Base-by-base conservation (phyloP, 2,888 invertebrate genomes). In the Lasioglossum marginatum region DNA sequence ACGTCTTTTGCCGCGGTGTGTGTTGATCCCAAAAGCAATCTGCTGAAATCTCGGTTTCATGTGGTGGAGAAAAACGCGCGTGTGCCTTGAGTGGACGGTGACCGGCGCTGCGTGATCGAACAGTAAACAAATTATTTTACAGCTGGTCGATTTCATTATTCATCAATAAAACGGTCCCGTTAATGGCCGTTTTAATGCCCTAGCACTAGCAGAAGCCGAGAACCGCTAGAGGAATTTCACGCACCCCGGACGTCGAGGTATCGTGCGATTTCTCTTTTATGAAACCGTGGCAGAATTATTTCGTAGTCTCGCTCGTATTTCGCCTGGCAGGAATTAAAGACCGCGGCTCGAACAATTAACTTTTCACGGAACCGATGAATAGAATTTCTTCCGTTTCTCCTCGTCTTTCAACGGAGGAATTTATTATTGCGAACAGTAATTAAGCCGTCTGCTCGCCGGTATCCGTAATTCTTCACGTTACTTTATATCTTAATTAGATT, bases 101-200 rank as follows among this genome's bases (percentile, higher is more conserved):
- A 76, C 37, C 76, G 70, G 48, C 45, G 45, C 4, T 45, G 45
- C 48, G 37, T 79, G 73, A 82, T 91, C 77, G 82, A 91, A 90
- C 90, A 90, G 92, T 93, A 93, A 93, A 92, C 91, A 93, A 91
- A 92, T 93, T 86, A 89, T 91, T 92, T 92, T 89, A 92, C 88
- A 88, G 68, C 87, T 75, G 63, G 73, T 83, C 83, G 86, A 91
- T 92, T 93, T 91, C 88, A 89, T 93, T 93, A 92, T 92, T 92
- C 87, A 90, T 89, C 90, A 88, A 89, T 91, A 92, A 85, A 81
- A 76, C 68, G 75, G 57, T 77, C 78, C 89, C 89, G 90, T 93
- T 92, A 93, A 90, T 86, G 87, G 89, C 85, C 83, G 66, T 60
- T 79, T 88, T 89, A 90, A 89, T 88, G 86, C 37, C 87, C 83